phyloP scores from a whole-genome alignment of 2,113 vertebrate genomes.

The Aleadryas rufinucha region DNA sequence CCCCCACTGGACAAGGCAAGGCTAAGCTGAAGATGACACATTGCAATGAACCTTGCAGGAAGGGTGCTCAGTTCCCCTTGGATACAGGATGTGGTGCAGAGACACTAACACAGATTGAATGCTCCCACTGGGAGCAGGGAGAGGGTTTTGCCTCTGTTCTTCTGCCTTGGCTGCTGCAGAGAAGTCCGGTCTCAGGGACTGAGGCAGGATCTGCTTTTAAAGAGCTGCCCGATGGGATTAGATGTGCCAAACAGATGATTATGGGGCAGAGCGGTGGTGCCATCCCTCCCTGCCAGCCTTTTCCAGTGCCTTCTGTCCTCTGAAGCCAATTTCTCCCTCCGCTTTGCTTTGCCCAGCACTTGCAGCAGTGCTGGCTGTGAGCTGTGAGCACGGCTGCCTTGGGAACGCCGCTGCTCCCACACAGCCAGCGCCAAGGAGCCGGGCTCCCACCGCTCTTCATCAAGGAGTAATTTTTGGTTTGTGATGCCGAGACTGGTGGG shows the following conservation, averaged over 20 bases:
- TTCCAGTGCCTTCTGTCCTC: neutral
- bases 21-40: neutral
- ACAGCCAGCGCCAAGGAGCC: neutral
- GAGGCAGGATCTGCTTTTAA: neutral
- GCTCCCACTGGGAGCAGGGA: neutral
- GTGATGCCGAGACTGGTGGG: neutral
- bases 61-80: neutral
- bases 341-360: neutral
- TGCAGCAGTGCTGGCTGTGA: neutral
- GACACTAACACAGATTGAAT: neutral
- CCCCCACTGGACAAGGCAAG: neutral
- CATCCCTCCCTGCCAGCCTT: neutral
- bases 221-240: neutral
- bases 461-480: neutral
- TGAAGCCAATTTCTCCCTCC: neutral
- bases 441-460: neutral
- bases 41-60: neutral
- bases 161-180: neutral
- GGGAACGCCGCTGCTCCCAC: constrained; percentile 8
- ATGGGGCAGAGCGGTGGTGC: neutral
- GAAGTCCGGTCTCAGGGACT: neutral
- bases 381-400: neutral
- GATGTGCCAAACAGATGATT: neutral
- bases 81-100: neutral
- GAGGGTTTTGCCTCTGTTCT: neutral